Base-by-base conservation (phyloP, 2,113 vertebrate genomes). In the Athene noctua region DNA sequence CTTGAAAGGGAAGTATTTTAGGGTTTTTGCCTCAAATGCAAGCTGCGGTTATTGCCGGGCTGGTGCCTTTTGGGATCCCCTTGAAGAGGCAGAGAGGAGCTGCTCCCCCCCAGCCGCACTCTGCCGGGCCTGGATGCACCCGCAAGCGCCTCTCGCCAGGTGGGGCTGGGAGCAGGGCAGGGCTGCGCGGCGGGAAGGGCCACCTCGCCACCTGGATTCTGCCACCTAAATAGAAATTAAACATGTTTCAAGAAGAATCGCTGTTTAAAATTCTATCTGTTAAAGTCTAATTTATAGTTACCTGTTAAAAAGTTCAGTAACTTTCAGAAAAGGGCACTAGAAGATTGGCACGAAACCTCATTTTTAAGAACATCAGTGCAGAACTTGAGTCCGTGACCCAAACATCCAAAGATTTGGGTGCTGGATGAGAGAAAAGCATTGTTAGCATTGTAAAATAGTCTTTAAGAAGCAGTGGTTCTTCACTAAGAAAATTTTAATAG, bases 321-420 rank as follows among this genome's bases (percentile, higher is more conserved):
- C 44, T 44, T 27, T 5, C 21, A 15, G 59, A 23, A n/a, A 26
- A 58, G 36, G 44, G 26, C 36, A 2, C 22, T 4, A 3, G 29
- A 15, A 34, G 44, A 6, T 19, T 52, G 15, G 44, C 18, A 11
- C 2, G 2, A 42, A 58, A 25, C 59, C 13, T 65, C 1, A 0
- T 25, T 30, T 71, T 34, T 27, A 40, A 27, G 47, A 40, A 19
- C 1, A 0, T 22, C 3, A 18, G 30, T 49, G 67, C 42, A n/a
- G 29, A 65, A 73, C 16, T n/a, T 32, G 44, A 79, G 22, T 44
- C 32, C 0, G 15, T 11, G 44, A 8, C 59, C 58, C 51, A 38
- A 72, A 55, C 16, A 23, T 29, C 51, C 51, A 34, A 72, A 55
- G 13, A 23, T 29, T 22, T 42, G n/a, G 30, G 63, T n/a, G 38